A percentile compares a stretch with the other conserved stretches of the same genome.
Evolutionary conservation across 2,888 invertebrate species (phyloP).

Genomic region (Hoplodrina ambigua): DNA sequence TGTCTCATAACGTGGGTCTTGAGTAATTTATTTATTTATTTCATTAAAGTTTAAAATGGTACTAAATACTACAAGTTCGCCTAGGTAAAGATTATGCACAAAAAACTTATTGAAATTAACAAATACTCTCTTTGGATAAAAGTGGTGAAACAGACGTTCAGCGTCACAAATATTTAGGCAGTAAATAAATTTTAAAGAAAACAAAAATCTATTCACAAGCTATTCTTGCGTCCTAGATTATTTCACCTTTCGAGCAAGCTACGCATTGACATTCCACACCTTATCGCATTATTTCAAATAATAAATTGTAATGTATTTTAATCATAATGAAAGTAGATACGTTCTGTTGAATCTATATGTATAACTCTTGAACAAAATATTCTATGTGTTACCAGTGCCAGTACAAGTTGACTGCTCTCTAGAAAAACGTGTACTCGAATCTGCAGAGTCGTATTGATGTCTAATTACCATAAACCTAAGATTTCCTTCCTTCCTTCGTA

Average conservation of each 20-base stretch:
- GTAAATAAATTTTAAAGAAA: slow-evolving; percentile 4
- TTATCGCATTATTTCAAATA: slow-evolving; percentile 42
- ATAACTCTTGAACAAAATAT: slow-evolving; percentile 16
- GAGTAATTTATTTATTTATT: no score
- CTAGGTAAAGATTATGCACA: slow-evolving; percentile 3
- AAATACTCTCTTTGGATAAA: not conserved
- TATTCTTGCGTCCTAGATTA: slow-evolving; percentile 44
- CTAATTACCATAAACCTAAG: not conserved
- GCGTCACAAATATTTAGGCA: slow-evolving; percentile 14
- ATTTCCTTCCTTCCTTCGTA: slow-evolving; percentile 6
- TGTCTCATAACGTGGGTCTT: no score
- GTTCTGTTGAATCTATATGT: slow-evolving; percentile 31
- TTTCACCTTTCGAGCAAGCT: slow-evolving; percentile 37
- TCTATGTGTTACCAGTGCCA: slow-evolving; percentile 2
- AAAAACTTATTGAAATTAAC: not conserved
- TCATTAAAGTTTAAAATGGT: not conserved
- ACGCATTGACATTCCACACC: slow-evolving; percentile 55
- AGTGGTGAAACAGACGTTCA: slow-evolving; percentile 37
- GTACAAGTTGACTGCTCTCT: slow-evolving; percentile 11
- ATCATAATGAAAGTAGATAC: slow-evolving; percentile 8
- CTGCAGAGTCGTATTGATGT: slow-evolving; percentile 1
- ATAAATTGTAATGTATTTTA: slow-evolving; percentile 27
- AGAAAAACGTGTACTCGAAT: not conserved
- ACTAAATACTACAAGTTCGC: not conserved
- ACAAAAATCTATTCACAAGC: slow-evolving; percentile 22